Percentiles rank a stretch among this genome's conserved stretches.
phyloP scores from a whole-genome alignment of 2,797 vertebrate genomes.

The Arrhamphus sclerolepis region DNA sequence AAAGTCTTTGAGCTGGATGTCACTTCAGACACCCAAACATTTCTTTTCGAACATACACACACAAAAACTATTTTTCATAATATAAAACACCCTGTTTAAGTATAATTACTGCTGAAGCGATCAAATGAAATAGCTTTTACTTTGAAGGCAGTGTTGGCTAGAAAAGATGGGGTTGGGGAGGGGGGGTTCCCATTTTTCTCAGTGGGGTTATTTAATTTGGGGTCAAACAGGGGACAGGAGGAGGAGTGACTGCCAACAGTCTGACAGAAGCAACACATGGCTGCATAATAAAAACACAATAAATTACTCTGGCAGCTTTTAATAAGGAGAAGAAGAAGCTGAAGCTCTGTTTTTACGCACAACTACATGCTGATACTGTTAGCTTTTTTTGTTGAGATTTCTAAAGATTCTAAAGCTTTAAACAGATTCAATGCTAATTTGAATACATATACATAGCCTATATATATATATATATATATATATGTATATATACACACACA shows the following conservation, averaged over 20 bases:
- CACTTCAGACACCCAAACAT: too few relatives aligned
- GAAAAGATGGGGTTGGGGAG: not conserved
- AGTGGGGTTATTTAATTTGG: conserved; percentile 11
- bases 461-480: too few relatives aligned
- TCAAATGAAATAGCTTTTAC: conserved; percentile 1
- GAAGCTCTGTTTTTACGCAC: not conserved
- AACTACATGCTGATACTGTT: too few relatives aligned
- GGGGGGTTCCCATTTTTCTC: conserved; percentile 13
- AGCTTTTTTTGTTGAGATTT: too few relatives aligned
- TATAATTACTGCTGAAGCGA: not conserved
- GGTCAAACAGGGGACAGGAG: conserved; percentile 19
- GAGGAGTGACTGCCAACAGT: conserved; percentile 5
- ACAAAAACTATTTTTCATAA: not conserved
- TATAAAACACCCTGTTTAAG: too few relatives aligned
- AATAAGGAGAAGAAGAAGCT: not conserved
- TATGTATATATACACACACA: too few relatives aligned
- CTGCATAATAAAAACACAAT: not conserved
- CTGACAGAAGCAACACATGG: not conserved
- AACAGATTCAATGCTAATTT: too few relatives aligned
- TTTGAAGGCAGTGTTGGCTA: not conserved
- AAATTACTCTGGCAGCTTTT: not conserved
- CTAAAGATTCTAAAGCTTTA: too few relatives aligned
- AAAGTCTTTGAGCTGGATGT: too few relatives aligned
- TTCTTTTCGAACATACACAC: too few relatives aligned
- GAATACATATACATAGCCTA: too few relatives aligned